Conservation (phyloP, 1,140 invertebrate genomes). For the Dendroctonus ponderosae region DNA sequence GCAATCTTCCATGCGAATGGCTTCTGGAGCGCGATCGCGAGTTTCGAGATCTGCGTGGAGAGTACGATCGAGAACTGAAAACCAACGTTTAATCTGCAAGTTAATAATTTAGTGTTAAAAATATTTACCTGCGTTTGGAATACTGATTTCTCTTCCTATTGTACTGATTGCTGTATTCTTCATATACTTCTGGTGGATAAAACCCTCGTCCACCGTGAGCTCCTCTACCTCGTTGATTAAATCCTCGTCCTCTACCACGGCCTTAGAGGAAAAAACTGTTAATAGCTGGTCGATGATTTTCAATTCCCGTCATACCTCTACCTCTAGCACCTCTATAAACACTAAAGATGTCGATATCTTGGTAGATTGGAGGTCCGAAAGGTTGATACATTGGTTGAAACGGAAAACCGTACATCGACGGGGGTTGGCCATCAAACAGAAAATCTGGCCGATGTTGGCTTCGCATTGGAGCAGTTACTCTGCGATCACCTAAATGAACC, state of each 20-base stretch:
- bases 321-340: conserved; percentile 22
- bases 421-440: conserved; percentile 18
- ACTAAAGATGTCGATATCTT: conserved; percentile 30
- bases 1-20: conserved; percentile 25
- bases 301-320: conserved; percentile 4
- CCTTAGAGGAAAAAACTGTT: conserved; percentile 6
- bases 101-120: background rate
- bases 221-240: conserved; percentile 25
- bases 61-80: conserved; percentile 24
- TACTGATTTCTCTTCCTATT: conserved; percentile 36
- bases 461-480: conserved; percentile 1
- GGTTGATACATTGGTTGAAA: conserved; percentile 22
- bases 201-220: conserved; percentile 22
- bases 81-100: background rate
- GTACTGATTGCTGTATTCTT: conserved; percentile 51
- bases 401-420: conserved; percentile 25
- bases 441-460: conserved; percentile 28
- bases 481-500: conserved; percentile 8
- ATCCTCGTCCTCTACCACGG: conserved; percentile 29
- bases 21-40: conserved; percentile 21
- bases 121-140: background rate
- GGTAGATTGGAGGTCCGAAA: conserved; percentile 27
- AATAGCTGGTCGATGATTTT: background rate
- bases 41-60: conserved; percentile 19
- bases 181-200: conserved; percentile 42